These are phyloP conservation scores for Byasa hedistus DNA, from an alignment of 2,888 invertebrate species.

Conservation along the genomic window DNA sequence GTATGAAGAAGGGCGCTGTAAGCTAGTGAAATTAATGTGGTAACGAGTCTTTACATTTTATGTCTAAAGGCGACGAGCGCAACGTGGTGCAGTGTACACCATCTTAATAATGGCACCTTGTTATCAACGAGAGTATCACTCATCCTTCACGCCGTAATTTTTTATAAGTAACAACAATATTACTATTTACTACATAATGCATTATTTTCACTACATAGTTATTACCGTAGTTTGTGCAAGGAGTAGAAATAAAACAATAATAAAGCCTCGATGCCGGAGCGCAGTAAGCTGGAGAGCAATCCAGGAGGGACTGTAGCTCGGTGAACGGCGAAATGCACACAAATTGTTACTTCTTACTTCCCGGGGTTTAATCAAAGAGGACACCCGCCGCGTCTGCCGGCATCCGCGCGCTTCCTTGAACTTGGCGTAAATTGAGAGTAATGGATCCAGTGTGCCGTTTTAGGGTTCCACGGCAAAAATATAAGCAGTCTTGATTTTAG, in stretches of 20 bases:
- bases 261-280: conserved; percentile 23
- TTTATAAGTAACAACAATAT: no score
- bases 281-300: conserved; percentile 54
- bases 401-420: conserved; percentile 59
- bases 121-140: no score
- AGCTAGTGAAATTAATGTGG: no score
- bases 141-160: no score
- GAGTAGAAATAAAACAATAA: conserved; percentile 22
- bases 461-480: conserved; percentile 58
- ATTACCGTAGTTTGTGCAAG: neutral
- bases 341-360: conserved; percentile 73
- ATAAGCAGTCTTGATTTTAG: conserved; percentile 39
- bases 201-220: neutral
- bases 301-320: conserved; percentile 42
- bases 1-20: no score
- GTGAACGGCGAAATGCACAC: conserved; percentile 60
- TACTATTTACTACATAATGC: neutral
- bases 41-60: no score
- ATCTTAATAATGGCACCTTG: no score
- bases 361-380: conserved; percentile 77
- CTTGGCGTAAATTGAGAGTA: conserved; percentile 77
- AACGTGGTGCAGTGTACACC: no score
- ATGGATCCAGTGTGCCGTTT: conserved; percentile 64
- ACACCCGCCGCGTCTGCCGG: conserved; percentile 71
- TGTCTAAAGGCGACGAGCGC: no score